These are phyloP conservation scores for Hylyphantes graminicola DNA, from an alignment of 1,140 invertebrate species.

Conservation along the genomic window DNA sequence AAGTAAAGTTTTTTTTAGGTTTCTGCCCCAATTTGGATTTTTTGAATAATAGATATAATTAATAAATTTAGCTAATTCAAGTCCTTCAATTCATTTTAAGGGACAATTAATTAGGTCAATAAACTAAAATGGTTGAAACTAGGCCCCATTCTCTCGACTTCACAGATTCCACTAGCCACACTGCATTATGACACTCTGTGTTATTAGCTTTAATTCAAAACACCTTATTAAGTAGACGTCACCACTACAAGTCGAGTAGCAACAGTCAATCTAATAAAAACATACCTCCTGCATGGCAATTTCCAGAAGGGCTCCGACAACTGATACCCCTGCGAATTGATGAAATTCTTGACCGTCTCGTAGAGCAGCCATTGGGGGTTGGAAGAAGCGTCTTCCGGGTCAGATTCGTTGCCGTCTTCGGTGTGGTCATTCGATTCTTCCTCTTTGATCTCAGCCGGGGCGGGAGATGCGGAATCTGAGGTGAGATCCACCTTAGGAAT, in stretches of 20 bases:
- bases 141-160: too few relatives aligned
- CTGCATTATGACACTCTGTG: too few relatives aligned
- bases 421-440: slow-evolving; percentile 65
- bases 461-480: slow-evolving; percentile 32
- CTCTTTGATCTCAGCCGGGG: slow-evolving; percentile 57
- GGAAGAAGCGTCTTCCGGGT: slow-evolving; percentile 69
- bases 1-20: too few relatives aligned
- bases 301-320: slow-evolving; percentile 92
- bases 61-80: too few relatives aligned
- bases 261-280: neutral
- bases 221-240: too few relatives aligned
- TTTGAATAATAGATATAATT: too few relatives aligned
- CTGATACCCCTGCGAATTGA: slow-evolving; percentile 75
- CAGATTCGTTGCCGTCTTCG: slow-evolving; percentile 62
- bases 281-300: slow-evolving; percentile 80
- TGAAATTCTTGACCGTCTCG: slow-evolving; percentile 78
- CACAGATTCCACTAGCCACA: too few relatives aligned
- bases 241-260: neutral
- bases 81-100: too few relatives aligned
- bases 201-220: too few relatives aligned
- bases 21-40: too few relatives aligned
- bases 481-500: slow-evolving; percentile 65
- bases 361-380: slow-evolving; percentile 85
- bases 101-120: too few relatives aligned
- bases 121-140: too few relatives aligned